Base-by-base conservation (phyloP, 2,113 vertebrate genomes). In the Cepphus grylle region DNA sequence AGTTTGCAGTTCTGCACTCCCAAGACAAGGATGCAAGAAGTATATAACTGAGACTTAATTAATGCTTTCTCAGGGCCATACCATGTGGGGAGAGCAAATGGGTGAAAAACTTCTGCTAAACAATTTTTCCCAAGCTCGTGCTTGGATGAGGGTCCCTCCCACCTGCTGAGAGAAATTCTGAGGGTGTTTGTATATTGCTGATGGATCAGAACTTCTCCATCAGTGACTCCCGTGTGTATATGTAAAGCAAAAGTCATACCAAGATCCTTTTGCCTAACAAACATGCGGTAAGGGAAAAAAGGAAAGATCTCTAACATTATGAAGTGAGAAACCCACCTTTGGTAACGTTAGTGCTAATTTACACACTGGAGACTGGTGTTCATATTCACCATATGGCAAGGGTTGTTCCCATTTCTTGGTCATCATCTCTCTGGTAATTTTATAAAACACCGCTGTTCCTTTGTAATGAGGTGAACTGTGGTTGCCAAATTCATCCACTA, bases 381-480 rank as follows among this genome's bases (percentile, higher is more conserved):
- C 91, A 50, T 94, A 97, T 4, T 96, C 76, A 71, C 97, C 77
- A 32, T 40, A 59, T 4, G 23, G 38, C 26, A 93, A 77, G 3
- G 90, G 66, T 36, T 88, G 86, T 62, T 98, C 97, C 58, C 94
- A 96, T 25, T 69, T 92, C 93, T 95, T 95, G 45, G 90, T 92
- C 90, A 98, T 91, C 88, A 98, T 97, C 74, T 97, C 97, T 96
- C 97, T 98, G 95, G 92, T 92, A 66, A 99, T 81, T 97, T 98
- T 99, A 74, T 98, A 98, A 83, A 99, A 98, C 20, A 97, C 58
- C 55, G 92, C 97, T 3, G 98, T 97, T 52, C 99, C 99, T 95
- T 99, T 99, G 95, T 99, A 99, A 96, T 99, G 96, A 38, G 98
- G 98, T 15, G 98, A 99, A 89, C 98, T 99, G 88, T 99, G 97